Conservation (phyloP, 1,140 invertebrate species). For the Latrodectus geometricus region DNA sequence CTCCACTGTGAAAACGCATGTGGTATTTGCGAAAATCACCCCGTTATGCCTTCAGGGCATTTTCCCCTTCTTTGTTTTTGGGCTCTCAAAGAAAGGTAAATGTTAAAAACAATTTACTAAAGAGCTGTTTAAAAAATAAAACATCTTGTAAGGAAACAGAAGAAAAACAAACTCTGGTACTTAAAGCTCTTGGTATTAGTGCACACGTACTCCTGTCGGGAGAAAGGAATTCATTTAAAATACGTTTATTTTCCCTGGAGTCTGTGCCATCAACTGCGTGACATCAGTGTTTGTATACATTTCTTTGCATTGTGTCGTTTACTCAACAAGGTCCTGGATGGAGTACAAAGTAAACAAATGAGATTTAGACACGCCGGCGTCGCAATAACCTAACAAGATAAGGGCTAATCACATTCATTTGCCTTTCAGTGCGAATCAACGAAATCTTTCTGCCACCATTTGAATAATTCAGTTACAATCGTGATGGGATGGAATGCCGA, state of each 20-base stretch:
- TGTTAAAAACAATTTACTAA: background rate
- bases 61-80: background rate
- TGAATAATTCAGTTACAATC: conserved; percentile 33
- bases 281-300: background rate
- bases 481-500: conserved; percentile 10
- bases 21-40: background rate
- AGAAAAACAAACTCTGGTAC: background rate
- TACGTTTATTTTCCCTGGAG: background rate
- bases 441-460: conserved; percentile 17
- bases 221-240: background rate
- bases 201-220: background rate
- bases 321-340: background rate
- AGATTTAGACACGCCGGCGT: background rate
- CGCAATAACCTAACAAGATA: conserved; percentile 1
- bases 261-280: background rate
- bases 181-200: background rate
- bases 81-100: background rate
- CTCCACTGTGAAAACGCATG: background rate
- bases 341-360: background rate
- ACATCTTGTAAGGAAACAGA: background rate
- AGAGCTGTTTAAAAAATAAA: background rate
- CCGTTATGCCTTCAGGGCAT: background rate
- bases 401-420: conserved; percentile 38
- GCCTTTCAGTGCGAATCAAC: conserved; percentile 31
- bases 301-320: background rate